Evolutionary conservation across 2,797 vertebrate species (phyloP).

Genomic region (Ctenopoma kingsleyae): DNA sequence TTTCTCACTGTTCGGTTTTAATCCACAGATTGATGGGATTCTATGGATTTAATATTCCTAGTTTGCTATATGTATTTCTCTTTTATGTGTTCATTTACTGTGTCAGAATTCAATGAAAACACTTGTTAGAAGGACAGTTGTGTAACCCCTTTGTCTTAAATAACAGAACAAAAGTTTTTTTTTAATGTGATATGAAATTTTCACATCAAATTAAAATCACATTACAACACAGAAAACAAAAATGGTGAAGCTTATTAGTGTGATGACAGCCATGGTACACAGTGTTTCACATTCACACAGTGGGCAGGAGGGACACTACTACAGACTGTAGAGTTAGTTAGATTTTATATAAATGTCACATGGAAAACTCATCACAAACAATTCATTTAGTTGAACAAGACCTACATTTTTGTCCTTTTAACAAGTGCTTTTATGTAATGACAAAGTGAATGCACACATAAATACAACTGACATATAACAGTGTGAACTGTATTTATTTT

Average conservation of each 20-base stretch:
- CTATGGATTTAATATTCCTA: too few species aligned
- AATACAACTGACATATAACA: neutral
- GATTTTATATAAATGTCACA: neutral
- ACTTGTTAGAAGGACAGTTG: neutral
- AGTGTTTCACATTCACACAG: neutral
- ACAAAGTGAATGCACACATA: neutral
- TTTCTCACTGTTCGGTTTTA: too few species aligned
- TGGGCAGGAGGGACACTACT: neutral
- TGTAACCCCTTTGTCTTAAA: neutral
- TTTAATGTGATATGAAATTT: neutral
- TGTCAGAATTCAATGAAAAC: neutral
- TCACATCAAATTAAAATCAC: neutral
- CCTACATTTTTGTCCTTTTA: neutral
- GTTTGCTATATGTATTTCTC: neutral
- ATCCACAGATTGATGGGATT: too few species aligned
- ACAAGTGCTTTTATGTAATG: neutral
- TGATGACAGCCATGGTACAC: neutral
- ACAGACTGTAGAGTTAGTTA: neutral
- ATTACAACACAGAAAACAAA: neutral
- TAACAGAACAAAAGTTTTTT: neutral
- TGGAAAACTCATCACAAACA: neutral
- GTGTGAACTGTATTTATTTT: neutral
- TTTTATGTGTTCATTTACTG: conserved; percentile 12
- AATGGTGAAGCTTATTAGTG: neutral
- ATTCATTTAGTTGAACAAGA: neutral